These are phyloP conservation scores for Molossus molossus DNA, from an alignment of 2,797 vertebrate species.

Conservation along the genomic window DNA sequence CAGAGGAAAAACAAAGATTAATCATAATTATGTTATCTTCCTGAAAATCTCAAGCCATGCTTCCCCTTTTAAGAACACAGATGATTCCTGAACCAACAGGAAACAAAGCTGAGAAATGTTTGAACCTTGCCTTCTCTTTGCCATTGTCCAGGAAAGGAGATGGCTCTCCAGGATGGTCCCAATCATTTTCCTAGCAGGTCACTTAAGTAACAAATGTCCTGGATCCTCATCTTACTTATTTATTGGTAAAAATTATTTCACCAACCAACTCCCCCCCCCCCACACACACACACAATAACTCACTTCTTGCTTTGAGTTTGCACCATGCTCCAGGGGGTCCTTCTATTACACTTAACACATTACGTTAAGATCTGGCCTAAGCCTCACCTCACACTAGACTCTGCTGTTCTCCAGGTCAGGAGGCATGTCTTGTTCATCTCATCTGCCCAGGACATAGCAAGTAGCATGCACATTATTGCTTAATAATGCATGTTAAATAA, in stretches of 20 bases:
- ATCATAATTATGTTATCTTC: conserved; percentile 81
- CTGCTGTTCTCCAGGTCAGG: not conserved
- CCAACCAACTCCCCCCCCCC: not conserved
- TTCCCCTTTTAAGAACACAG: conserved; percentile 82
- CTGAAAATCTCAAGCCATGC: conserved; percentile 78
- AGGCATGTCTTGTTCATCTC: not conserved
- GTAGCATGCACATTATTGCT: not conserved
- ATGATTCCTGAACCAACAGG: conserved; percentile 85
- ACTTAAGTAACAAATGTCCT: conserved; percentile 48
- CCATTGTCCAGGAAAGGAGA: conserved; percentile 59
- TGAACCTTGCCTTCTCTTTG: conserved; percentile 67
- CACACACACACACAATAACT: not conserved
- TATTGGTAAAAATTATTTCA: conserved; percentile 40
- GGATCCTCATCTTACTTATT: not conserved
- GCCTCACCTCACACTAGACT: too few species aligned
- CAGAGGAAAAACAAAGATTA: conserved; percentile 81
- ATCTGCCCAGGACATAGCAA: not conserved
- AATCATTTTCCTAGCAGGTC: conserved; percentile 51
- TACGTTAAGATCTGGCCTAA: not conserved
- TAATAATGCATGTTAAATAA: not conserved
- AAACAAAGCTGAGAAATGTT: conserved; percentile 76
- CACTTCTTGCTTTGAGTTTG: not conserved
- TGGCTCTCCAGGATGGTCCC: not conserved
- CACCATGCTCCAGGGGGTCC: not conserved
- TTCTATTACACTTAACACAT: not conserved